Conservation (phyloP, 2,797 vertebrate species). For the Artibeus lituratus region DNA sequence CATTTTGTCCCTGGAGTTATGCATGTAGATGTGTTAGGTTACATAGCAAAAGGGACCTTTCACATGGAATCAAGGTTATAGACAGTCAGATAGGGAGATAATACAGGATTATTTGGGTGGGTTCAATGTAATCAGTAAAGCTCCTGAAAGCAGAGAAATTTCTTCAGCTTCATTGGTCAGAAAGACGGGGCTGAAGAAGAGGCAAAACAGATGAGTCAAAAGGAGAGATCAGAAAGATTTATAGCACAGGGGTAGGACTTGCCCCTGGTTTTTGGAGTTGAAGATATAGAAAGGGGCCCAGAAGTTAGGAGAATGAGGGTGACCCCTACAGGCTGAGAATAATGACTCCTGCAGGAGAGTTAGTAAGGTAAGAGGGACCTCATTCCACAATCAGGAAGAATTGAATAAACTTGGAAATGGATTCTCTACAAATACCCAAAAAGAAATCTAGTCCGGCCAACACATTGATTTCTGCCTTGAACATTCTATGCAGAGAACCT, state of each 20-base stretch:
- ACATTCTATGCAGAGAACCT: background rate
- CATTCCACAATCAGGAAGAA: background rate
- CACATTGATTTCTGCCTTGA: background rate
- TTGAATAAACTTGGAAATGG: background rate
- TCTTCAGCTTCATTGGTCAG: background rate
- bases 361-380: background rate
- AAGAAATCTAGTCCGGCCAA: background rate
- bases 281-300: background rate
- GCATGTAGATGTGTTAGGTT: background rate
- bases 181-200: background rate
- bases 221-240: background rate
- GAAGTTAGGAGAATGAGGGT: background rate
- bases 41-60: background rate
- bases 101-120: background rate
- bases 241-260: background rate
- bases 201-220: background rate
- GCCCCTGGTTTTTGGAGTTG: background rate
- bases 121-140: background rate
- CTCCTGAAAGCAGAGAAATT: background rate
- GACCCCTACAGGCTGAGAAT: background rate
- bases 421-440: background rate
- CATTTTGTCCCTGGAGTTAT: background rate
- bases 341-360: background rate
- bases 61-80: background rate
- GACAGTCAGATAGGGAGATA: background rate